These are phyloP conservation scores for Noctua fimbriata DNA, from an alignment of 2,888 invertebrate species.

Conservation along the genomic window DNA sequence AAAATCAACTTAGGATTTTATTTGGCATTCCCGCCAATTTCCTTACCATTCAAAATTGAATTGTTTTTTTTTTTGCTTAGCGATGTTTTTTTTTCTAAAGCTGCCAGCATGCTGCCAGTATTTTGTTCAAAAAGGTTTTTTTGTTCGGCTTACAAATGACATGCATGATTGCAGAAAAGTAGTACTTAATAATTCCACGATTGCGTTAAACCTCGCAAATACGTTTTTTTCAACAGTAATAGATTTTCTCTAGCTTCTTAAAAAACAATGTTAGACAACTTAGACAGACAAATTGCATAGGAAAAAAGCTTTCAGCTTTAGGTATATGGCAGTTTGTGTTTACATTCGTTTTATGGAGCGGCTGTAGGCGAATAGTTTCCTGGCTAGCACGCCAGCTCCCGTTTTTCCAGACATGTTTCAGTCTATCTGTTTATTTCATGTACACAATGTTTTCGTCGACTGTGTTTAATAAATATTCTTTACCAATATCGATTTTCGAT, in stretches of 20 bases:
- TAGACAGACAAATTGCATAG: conserved; percentile 42
- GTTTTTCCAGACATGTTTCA: conserved; percentile 62
- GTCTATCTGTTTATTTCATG: conserved; percentile 54
- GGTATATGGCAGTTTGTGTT: conserved; percentile 52
- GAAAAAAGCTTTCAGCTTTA: conserved; percentile 55
- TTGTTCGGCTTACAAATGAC: conserved; percentile 2
- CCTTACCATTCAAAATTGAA: background rate
- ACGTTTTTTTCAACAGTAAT: background rate
- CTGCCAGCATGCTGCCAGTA: background rate
- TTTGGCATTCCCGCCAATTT: conserved; percentile 14
- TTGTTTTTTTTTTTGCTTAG: background rate
- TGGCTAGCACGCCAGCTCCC: conserved; percentile 61
- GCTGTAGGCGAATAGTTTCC: conserved; percentile 35
- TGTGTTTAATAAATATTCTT: conserved; percentile 28
- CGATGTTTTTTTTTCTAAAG: background rate
- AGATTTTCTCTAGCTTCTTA: conserved; percentile 9
- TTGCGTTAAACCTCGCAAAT: background rate
- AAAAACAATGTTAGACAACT: conserved; percentile 15
- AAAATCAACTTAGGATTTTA: background rate
- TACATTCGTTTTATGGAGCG: conserved; percentile 56
- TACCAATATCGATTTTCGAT: conserved; percentile 50
- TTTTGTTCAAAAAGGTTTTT: background rate
- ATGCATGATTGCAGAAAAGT: background rate
- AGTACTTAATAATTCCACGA: conserved; percentile 3
- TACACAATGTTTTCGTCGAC: conserved; percentile 54